phyloP scores from a whole-genome alignment of 2,113 vertebrate species.

The Embiotoca jacksoni region DNA sequence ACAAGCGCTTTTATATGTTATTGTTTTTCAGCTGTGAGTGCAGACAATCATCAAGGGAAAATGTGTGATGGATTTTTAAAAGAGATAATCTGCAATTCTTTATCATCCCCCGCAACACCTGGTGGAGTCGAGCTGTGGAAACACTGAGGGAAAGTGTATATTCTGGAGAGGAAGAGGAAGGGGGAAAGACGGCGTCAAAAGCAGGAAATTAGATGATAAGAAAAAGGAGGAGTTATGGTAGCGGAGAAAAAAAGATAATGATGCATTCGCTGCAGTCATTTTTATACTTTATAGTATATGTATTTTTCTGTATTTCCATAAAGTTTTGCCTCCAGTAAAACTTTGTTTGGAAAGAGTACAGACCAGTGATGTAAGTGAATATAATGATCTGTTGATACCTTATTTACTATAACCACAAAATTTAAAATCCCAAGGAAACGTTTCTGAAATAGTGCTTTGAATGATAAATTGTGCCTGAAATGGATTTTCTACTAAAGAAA shows the following conservation, averaged over 20 bases:
- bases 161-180: slow-evolving; percentile 1
- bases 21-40: slow-evolving; percentile 33
- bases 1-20: slow-evolving; percentile 49
- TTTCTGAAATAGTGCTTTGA: no score
- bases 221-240: not conserved
- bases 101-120: slow-evolving; percentile 62
- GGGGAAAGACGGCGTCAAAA: not conserved
- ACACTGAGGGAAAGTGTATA: slow-evolving; percentile 28
- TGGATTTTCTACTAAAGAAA: no score
- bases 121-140: slow-evolving; percentile 56
- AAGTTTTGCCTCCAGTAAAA: no score
- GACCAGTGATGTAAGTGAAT: not conserved
- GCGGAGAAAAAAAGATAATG: not conserved
- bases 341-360: no score
- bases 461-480: no score
- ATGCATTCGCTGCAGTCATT: not conserved
- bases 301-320: no score
- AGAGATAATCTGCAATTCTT: slow-evolving; percentile 44
- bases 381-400: not conserved
- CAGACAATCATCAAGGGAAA: slow-evolving; percentile 44
- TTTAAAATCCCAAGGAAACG: no score
- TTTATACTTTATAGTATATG: no score
- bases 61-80: slow-evolving; percentile 52
- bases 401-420: no score
- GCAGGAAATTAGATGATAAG: not conserved